Conservation (phyloP, 2,888 invertebrate species). For the Ophioninae sp. region DNA sequence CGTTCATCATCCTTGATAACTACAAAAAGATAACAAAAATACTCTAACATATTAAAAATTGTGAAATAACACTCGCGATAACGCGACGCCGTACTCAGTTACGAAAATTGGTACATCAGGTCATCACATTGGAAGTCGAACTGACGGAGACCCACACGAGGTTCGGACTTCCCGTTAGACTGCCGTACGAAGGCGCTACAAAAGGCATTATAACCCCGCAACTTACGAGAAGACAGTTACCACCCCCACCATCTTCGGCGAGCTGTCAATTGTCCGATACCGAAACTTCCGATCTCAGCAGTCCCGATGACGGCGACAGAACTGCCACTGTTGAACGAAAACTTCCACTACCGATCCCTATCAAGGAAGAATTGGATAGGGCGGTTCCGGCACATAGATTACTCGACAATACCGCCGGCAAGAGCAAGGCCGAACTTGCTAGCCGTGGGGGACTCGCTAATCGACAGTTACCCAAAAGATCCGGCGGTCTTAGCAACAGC, state of each 20-base stretch:
- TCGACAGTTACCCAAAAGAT: conserved; percentile 85
- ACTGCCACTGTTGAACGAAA: conserved; percentile 89
- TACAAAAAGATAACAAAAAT: background rate
- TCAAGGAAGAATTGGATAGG: conserved; percentile 89
- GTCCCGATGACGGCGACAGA: conserved; percentile 89
- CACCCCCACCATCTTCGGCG: conserved; percentile 83
- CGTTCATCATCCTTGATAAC: background rate
- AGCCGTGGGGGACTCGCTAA: conserved; percentile 89
- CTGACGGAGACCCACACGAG: conserved; percentile 90
- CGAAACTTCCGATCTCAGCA: conserved; percentile 91
- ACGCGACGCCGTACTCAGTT: conserved; percentile 55
- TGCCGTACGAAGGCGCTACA: conserved; percentile 90
- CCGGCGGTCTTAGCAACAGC: conserved; percentile 83
- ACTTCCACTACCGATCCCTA: conserved; percentile 81
- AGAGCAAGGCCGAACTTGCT: conserved; percentile 93
- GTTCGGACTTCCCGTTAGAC: conserved; percentile 91
- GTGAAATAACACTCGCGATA: conserved; percentile 38
- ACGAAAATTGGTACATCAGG: conserved; percentile 68
- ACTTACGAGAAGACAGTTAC: conserved; percentile 87
- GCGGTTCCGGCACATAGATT: conserved; percentile 94
- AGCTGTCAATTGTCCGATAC: conserved; percentile 87
- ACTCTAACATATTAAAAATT: background rate
- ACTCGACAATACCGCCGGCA: conserved; percentile 92
- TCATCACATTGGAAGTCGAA: conserved; percentile 77
- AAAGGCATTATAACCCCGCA: conserved; percentile 89